Conservation (phyloP, 2,888 invertebrate species). For the Netelia virgata region DNA sequence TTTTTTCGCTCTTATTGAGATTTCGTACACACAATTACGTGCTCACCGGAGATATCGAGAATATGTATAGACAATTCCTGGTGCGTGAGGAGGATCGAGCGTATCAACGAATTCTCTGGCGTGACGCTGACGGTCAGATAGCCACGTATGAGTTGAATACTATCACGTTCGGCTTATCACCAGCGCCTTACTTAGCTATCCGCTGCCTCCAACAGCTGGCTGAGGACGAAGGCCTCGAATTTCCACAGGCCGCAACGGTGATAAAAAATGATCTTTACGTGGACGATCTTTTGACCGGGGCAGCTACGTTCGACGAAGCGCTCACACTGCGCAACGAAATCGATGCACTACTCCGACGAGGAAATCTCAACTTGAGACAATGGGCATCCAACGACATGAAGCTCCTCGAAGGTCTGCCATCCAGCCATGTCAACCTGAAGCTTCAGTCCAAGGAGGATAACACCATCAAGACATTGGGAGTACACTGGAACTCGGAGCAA, state of each 20-base stretch:
- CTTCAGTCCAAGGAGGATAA: background rate
- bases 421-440: background rate
- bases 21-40: constrained; percentile 72
- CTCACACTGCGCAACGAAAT: background rate
- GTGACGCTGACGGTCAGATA: constrained; percentile 63
- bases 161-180: constrained; percentile 39
- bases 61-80: constrained; percentile 73
- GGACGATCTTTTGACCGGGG: background rate
- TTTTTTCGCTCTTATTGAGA: constrained; percentile 70
- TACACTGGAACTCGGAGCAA: constrained; percentile 2
- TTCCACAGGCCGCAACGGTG: background rate
- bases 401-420: background rate
- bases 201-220: background rate
- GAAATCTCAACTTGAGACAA: background rate
- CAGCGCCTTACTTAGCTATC: constrained; percentile 52
- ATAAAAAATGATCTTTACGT: background rate
- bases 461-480: constrained; percentile 17
- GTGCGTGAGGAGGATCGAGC: constrained; percentile 65
- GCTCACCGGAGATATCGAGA: constrained; percentile 74
- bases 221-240: background rate
- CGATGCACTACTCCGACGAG: background rate
- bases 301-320: background rate
- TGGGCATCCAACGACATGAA: background rate
- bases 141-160: constrained; percentile 39
- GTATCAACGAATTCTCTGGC: constrained; percentile 59